A percentile compares a stretch with the other conserved stretches of the same genome.
Conservation (phyloP, 2,888 invertebrate species). For the Gymnoscelis rufifasciata region DNA sequence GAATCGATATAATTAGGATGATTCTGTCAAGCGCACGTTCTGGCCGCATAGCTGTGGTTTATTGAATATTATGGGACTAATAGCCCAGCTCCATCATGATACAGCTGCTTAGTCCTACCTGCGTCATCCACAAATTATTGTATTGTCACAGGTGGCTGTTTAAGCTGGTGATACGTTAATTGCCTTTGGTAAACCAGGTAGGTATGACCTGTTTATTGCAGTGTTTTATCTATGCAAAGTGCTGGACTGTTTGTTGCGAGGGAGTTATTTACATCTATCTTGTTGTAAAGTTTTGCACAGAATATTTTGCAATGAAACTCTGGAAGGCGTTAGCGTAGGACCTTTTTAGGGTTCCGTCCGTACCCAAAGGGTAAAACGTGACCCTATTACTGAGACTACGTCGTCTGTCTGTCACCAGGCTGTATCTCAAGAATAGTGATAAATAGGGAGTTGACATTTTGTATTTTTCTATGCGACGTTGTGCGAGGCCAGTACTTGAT, state of each 20-base stretch:
- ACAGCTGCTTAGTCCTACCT: neutral
- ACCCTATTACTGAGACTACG: too few species aligned
- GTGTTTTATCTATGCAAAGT: neutral
- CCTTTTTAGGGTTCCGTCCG: neutral
- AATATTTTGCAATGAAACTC: too few species aligned
- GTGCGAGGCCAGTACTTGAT: too few species aligned
- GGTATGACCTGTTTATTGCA: neutral
- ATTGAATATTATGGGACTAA: conserved; percentile 1
- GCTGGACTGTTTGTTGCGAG: too few species aligned
- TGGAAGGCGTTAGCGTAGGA: neutral
- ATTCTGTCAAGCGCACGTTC: conserved; percentile 1
- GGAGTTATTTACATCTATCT: too few species aligned
- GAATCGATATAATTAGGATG: conserved; percentile 3
- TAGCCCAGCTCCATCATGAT: conserved; percentile 2
- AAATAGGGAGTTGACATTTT: too few species aligned
- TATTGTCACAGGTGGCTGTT: conserved; percentile 8
- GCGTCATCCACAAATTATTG: conserved; percentile 4
- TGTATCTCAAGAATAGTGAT: too few species aligned
- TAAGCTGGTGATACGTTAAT: conserved; percentile 8
- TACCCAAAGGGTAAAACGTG: too few species aligned
- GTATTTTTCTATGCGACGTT: too few species aligned
- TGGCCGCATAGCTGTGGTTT: neutral
- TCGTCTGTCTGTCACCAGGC: too few species aligned
- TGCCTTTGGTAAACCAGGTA: neutral
- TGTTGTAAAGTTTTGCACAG: too few species aligned